phyloP scores from a whole-genome alignment of 2,888 invertebrate genomes.

The Nebria salina region DNA sequence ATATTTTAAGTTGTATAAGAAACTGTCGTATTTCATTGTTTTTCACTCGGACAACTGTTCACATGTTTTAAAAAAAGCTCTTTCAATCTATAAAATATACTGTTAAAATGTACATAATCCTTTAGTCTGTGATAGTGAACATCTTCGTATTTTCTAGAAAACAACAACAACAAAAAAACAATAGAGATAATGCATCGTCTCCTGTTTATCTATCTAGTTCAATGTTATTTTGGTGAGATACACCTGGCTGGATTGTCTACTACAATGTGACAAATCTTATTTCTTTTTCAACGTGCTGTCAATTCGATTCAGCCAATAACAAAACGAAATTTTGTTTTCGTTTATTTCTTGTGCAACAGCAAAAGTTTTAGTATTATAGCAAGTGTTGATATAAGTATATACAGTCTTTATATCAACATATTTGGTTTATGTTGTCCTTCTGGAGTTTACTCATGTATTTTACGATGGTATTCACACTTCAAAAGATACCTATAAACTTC shows the following conservation, averaged over 20 bases:
- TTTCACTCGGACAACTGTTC: too few species aligned
- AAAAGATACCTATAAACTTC: constrained; percentile 43
- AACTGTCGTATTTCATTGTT: too few species aligned
- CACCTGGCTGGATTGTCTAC: background rate
- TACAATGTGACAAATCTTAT: background rate
- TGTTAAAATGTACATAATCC: background rate
- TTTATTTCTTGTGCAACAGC: background rate
- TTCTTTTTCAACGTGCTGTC: background rate
- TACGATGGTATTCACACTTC: constrained; percentile 41
- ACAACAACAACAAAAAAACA: background rate
- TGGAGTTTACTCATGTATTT: constrained; percentile 23
- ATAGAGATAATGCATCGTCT: background rate
- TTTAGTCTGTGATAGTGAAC: background rate
- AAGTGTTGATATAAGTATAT: background rate
- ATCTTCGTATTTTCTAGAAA: background rate
- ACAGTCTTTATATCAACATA: background rate
- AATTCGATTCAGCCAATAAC: background rate
- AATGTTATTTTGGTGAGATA: background rate
- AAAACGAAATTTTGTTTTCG: background rate
- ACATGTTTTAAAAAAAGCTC: background rate
- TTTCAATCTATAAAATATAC: background rate
- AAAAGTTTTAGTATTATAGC: background rate
- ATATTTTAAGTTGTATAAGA: too few species aligned
- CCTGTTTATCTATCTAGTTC: background rate
- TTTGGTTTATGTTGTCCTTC: constrained; percentile 6